phyloP scores from a whole-genome alignment of 2,113 vertebrate genomes.

The Dinomys branickii region DNA sequence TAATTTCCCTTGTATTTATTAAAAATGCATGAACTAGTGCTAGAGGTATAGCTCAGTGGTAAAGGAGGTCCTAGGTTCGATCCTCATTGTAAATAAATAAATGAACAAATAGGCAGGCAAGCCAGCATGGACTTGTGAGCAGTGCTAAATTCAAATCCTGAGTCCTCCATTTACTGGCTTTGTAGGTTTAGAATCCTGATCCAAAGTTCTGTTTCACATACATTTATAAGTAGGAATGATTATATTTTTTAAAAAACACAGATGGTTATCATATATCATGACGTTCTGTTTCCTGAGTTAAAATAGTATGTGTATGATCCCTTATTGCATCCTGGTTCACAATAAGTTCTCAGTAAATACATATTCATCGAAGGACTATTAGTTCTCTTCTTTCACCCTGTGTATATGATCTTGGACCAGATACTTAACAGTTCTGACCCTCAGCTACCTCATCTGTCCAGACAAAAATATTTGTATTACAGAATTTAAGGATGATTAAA shows the following conservation, averaged over 20 bases:
- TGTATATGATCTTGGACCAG: background rate
- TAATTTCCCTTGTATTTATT: background rate
- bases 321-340: background rate
- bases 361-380: background rate
- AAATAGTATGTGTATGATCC: background rate
- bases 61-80: background rate
- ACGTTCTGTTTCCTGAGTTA: background rate
- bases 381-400: background rate
- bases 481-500: constrained; percentile 7
- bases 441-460: background rate
- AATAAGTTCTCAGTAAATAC: background rate
- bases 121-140: background rate
- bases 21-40: background rate
- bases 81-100: background rate
- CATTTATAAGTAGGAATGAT: background rate
- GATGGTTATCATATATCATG: background rate
- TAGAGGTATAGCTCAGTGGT: background rate
- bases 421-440: background rate
- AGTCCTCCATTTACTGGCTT: background rate
- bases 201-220: background rate
- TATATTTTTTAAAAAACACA: background rate
- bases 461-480: background rate
- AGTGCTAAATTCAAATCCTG: background rate
- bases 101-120: background rate
- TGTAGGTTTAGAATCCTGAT: constrained; percentile 22